These are phyloP conservation scores for Lathamus discolor DNA, from an alignment of 2,113 vertebrate species.

Conservation along the genomic window DNA sequence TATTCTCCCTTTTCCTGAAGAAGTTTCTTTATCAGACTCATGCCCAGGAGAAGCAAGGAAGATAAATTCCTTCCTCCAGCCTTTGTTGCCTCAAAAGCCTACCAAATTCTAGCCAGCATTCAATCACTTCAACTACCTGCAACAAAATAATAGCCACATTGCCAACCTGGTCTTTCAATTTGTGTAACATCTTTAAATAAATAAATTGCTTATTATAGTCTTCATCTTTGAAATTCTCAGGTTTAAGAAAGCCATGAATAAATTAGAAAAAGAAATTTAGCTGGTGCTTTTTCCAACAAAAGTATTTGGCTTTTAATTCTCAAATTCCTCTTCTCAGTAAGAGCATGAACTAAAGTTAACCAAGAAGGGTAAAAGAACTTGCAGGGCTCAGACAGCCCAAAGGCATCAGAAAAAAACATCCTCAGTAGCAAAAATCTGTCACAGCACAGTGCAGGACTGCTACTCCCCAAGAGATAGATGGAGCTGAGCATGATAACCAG, in stretches of 20 bases:
- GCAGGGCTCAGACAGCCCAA: neutral
- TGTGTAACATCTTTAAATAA: neutral
- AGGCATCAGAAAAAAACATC: neutral
- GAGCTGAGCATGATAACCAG: neutral
- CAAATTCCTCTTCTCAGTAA: neutral
- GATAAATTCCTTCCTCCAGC: neutral
- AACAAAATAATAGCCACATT: neutral
- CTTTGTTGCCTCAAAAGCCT: slow-evolving; percentile 9
- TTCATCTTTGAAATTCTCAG: neutral
- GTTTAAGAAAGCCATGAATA: neutral
- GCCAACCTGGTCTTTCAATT: neutral
- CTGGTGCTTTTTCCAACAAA: neutral
- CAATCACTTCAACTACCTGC: neutral
- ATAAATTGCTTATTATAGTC: neutral
- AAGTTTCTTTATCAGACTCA: neutral
- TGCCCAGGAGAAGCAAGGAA: slow-evolving; percentile 59
- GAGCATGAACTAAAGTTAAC: neutral
- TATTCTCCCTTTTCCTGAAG: slow-evolving; percentile 64
- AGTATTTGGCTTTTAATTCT: neutral
- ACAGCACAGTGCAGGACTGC: neutral
- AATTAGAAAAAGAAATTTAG: neutral
- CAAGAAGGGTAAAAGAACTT: neutral
- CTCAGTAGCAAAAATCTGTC: neutral
- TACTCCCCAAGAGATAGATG: neutral
- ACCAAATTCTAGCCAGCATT: neutral